Evolutionary conservation across 2,888 invertebrate genomes (phyloP), one percentile per base, ranked within the genome.

Genomic region (Nesidiocoris tenuis): DNA sequence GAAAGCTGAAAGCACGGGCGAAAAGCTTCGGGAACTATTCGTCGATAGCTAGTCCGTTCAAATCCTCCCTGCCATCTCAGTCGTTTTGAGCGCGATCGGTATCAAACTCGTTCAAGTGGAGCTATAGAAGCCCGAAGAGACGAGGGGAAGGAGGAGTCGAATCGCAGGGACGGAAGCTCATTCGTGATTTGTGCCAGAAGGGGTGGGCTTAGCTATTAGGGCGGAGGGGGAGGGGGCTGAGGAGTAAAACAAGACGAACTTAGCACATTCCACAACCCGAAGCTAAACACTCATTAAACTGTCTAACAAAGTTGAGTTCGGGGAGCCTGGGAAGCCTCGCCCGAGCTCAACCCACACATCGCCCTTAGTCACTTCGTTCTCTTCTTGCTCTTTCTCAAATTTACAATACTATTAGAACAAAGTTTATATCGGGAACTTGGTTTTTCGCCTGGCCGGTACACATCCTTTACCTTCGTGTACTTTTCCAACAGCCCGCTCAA

Each of bases 241-340:
- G 39, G 39, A 71, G 74, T 65, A 74, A 74, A 74, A 74, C 74
- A 74, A 24, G 74, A 74, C 65, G 57, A 74, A 74, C 65, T 74
- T 74, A 66, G 74, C 74, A 74, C 74, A 74, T 74, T 74, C 74
- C 74, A 65, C 74, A 74, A 74, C 65, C 74, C 65, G 65, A 74
- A 74, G 65, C 74, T 74, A 65, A 74, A 74, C 74, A 74, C 65
- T 74, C 74, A 74, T 74, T 74, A 74, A 74, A 74, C 74, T 74
- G 74, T 74, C 74, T 57, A 74, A 74, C 74, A 74, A 74, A 74
- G 74, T 74, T 74, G 64, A 7, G 39, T 61, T 23, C 71, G 18
- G 22, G 18, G 57, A 68, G 68, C 61, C 65, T 74, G 64, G 12
- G 39, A 39, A 39, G 39, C 39, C 39, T 39, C 39, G 39, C 39